These are phyloP conservation scores for Tetranychus piercei DNA, from an alignment of 2,888 invertebrate genomes.

Conservation along the genomic window DNA sequence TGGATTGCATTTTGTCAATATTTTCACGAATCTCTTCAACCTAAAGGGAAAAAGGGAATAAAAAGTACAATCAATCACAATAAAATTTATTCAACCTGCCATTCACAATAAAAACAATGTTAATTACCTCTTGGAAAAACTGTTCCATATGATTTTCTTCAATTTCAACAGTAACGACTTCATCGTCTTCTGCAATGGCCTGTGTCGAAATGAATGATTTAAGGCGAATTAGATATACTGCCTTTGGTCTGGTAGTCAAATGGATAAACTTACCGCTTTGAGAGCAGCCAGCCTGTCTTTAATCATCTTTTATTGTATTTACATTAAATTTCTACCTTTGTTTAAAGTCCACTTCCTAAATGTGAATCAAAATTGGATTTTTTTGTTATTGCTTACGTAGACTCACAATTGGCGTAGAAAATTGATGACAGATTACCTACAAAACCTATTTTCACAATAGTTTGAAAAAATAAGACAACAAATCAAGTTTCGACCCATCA, in stretches of 20 bases:
- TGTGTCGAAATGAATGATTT: constrained; percentile 32
- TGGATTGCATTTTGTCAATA: constrained; percentile 98
- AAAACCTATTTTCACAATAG: too few species aligned
- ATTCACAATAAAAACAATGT: not conserved
- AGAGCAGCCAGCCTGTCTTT: constrained; percentile 28
- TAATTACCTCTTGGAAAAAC: constrained; percentile 12
- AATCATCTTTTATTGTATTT: constrained; percentile 23
- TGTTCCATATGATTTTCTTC: constrained; percentile 4
- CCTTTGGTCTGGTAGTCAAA: not conserved
- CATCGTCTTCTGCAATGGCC: constrained; percentile 87
- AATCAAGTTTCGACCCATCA: too few species aligned
- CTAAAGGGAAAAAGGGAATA: constrained; percentile 63
- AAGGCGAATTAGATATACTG: not conserved
- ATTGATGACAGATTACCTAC: too few species aligned
- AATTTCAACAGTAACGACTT: constrained; percentile 37
- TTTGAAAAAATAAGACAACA: too few species aligned
- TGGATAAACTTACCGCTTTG: constrained; percentile 27
- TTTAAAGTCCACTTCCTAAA: too few species aligned
- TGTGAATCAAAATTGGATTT: too few species aligned
- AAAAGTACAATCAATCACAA: not conserved
- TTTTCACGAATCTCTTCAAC: constrained; percentile 98
- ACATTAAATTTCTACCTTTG: too few species aligned
- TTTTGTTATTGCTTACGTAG: too few species aligned
- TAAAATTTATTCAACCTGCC: not conserved
- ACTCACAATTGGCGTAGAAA: too few species aligned